Evolutionary conservation across 2,113 vertebrate species (phyloP).

Genomic region (Enhydra lutris): DNA sequence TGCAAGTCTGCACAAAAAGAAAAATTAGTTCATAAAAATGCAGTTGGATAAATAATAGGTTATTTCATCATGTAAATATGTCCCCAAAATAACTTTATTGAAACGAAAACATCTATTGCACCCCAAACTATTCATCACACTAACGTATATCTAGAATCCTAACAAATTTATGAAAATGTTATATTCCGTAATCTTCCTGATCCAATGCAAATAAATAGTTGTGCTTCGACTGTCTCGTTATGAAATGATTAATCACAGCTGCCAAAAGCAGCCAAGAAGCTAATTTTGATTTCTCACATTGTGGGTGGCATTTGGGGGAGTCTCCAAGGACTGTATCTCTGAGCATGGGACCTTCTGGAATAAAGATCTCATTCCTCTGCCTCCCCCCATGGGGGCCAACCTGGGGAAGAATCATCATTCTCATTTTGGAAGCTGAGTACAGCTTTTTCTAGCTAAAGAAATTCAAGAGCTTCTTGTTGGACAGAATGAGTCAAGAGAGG

Average conservation of each 20-base stretch:
- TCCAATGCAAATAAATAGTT: constrained; percentile 82
- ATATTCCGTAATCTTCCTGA: constrained; percentile 81
- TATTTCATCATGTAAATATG: constrained; percentile 80
- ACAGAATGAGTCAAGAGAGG: neutral
- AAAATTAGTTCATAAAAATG: constrained; percentile 80
- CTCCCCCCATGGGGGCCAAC: neutral
- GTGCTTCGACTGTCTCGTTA: constrained; percentile 79
- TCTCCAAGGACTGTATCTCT: constrained; percentile 61
- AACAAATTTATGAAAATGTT: constrained; percentile 84
- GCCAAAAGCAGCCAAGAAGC: constrained; percentile 68
- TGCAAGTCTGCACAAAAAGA: constrained; percentile 74
- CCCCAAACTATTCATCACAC: constrained; percentile 78
- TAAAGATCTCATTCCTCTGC: neutral
- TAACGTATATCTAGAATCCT: constrained; percentile 77
- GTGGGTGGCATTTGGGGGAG: constrained; percentile 64
- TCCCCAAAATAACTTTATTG: constrained; percentile 81
- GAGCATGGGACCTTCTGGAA: neutral
- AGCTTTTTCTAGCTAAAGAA: constrained; percentile 13
- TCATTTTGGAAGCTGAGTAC: neutral
- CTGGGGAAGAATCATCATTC: neutral
- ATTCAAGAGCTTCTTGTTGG: neutral
- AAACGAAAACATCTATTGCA: constrained; percentile 77
- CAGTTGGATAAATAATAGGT: constrained; percentile 81
- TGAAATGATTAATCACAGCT: constrained; percentile 82
- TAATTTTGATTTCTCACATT: constrained; percentile 76